Evolutionary conservation across 2,888 invertebrate genomes (phyloP).

Genomic region (Siphlonurus alternatus): DNA sequence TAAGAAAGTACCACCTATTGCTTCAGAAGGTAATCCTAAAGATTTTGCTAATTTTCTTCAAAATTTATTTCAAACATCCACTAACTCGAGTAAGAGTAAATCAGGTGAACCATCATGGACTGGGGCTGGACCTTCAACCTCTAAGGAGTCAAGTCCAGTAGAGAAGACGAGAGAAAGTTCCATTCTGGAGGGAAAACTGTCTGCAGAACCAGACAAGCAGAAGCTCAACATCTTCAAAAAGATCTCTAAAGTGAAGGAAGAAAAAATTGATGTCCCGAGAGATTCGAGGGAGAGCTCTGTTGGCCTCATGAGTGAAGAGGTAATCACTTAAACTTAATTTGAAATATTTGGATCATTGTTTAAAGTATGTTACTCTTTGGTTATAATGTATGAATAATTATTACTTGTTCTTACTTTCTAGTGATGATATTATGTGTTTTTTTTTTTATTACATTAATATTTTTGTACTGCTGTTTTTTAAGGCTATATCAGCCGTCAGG

Average conservation of each 20-base stretch:
- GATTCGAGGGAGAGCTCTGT: slow-evolving; percentile 12
- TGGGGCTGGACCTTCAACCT: background rate
- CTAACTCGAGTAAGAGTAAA: background rate
- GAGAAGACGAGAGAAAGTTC: background rate
- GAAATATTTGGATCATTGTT: no score
- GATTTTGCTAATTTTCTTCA: background rate
- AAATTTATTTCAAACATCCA: background rate
- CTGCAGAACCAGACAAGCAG: slow-evolving; percentile 65
- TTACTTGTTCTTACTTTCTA: no score
- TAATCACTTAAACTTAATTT: no score
- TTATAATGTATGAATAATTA: no score
- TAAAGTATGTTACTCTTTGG: no score
- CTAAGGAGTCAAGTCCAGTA: background rate
- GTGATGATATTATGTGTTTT: no score
- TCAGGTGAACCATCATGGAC: background rate
- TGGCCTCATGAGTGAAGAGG: slow-evolving; percentile 14
- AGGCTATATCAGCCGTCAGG: no score
- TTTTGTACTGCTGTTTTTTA: no score
- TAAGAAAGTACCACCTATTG: background rate
- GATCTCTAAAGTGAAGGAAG: slow-evolving; percentile 51
- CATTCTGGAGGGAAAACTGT: slow-evolving; percentile 32
- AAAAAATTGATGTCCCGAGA: slow-evolving; percentile 17
- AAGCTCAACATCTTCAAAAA: slow-evolving; percentile 79
- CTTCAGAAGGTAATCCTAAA: background rate
- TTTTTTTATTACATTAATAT: no score